Evolutionary conservation across 2,797 vertebrate genomes (phyloP), one percentile per base, ranked within the genome.

Genomic region (Notoglanidium macrostoma): DNA sequence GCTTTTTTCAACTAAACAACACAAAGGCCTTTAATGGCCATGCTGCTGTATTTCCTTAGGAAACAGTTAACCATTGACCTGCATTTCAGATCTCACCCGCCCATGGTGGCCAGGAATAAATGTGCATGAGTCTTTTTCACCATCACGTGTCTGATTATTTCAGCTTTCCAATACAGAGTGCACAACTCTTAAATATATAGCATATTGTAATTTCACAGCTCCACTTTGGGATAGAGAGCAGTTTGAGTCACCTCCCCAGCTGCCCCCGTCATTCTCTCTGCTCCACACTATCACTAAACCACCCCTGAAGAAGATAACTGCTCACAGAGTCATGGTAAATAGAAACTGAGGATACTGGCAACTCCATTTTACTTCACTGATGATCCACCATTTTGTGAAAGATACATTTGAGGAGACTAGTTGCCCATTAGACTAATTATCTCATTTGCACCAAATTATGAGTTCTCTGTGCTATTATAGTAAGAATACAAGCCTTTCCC

Each of bases 301-400:
- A 23, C 63, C 63, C 78, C 40, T 74, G 35, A 59, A 72, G 84
- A 86, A 72, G 74, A 90, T 51, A 55, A 86, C 79, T 70, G 65
- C 81, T 77, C 76, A 85, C 17, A 21, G 73, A 76, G 61, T 67
- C 61, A 59, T n/a, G 61, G 44, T 21, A n/a, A 81, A 84, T 78
- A 46, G 86, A 88, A 88, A 83, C 83, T 72, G 84, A 78, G 40
- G 72, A 73, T 57, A 70, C 54, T 23, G n/a, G 40, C 57, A 68
- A 61, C 83, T 87, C 84, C 85, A 87, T 88, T 83, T 85, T 79
- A 77, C 83, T 88, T 77, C 73, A 73, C 78, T 83, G 63, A 87
- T 78, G 61, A 85, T 51, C 87, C 89, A 85, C 86, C 85, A 90
- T 91, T 91, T 89, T 91, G 85, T 76, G 32, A 85, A 77, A 87